Conservation (phyloP, 2,113 vertebrate species). For the Etheostoma cragini region DNA sequence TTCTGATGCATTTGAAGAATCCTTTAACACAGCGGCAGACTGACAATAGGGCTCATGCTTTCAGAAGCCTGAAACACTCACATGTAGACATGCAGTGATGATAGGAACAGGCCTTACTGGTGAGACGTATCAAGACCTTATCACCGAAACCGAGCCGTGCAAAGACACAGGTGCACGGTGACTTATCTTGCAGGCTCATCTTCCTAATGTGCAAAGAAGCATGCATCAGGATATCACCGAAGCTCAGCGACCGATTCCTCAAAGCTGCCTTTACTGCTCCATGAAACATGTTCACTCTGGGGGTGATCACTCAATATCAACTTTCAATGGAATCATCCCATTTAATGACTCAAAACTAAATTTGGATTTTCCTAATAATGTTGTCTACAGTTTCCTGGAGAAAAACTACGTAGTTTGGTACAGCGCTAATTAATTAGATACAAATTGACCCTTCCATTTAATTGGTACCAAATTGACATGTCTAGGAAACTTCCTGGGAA, state of each 20-base stretch:
- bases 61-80: conserved; percentile 29
- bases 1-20: conserved; percentile 8
- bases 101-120: conserved; percentile 27
- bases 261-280: not conserved
- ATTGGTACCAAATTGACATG: not conserved
- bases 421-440: not conserved
- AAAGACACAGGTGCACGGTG: conserved; percentile 26
- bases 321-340: no score
- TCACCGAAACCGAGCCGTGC: conserved; percentile 13
- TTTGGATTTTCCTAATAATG: not conserved
- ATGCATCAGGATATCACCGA: conserved; percentile 1
- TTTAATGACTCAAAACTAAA: not conserved
- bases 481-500: not conserved
- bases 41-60: conserved; percentile 3
- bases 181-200: conserved; percentile 35
- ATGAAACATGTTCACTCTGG: not conserved
- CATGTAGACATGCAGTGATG: conserved; percentile 14
- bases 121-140: conserved; percentile 3
- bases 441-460: not conserved
- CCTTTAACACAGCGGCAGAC: conserved; percentile 20
- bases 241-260: not conserved
- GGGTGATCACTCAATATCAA: not conserved
- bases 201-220: conserved; percentile 45
- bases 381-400: not conserved
- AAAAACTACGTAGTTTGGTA: not conserved